Percentiles rank a stretch among this genome's conserved stretches.
These are phyloP conservation scores for Temnothorax nylanderi DNA, from an alignment of 1,140 invertebrate genomes.

Conservation along the genomic window DNA sequence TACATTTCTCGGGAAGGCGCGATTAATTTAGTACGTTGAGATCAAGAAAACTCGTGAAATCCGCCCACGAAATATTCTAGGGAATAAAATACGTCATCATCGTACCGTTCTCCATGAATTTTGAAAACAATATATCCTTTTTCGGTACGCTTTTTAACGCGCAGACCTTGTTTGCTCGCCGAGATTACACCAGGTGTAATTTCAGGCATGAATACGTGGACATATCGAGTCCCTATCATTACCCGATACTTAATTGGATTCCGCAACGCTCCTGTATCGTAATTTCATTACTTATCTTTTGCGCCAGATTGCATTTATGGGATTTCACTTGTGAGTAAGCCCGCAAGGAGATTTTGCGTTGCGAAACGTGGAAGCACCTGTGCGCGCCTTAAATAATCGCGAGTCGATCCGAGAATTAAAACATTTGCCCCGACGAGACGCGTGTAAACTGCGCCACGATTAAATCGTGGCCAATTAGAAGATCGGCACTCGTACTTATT, in stretches of 20 bases:
- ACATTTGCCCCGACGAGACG: not conserved
- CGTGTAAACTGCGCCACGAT: slow-evolving; percentile 9
- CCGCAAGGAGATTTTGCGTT: slow-evolving; percentile 13
- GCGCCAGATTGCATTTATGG: slow-evolving; percentile 16
- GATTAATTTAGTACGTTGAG: slow-evolving; percentile 21
- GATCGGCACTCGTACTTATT: slow-evolving; percentile 11
- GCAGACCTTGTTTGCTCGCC: not conserved
- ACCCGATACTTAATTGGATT: slow-evolving; percentile 57
- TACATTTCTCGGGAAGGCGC: slow-evolving; percentile 14
- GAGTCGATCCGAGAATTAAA: slow-evolving; percentile 26
- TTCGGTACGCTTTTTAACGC: not conserved
- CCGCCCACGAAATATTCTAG: not conserved
- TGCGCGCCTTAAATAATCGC: slow-evolving; percentile 27
- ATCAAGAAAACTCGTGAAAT: not conserved
- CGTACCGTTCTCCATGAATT: not conserved
- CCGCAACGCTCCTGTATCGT: slow-evolving; percentile 55
- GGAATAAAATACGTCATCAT: not conserved
- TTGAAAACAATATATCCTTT: not conserved
- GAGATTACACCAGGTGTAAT: slow-evolving; percentile 45
- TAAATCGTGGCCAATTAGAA: slow-evolving; percentile 33
- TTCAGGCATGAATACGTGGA: slow-evolving; percentile 25
- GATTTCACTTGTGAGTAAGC: slow-evolving; percentile 22
- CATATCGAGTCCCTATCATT: slow-evolving; percentile 39
- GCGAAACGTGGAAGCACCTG: slow-evolving; percentile 55
- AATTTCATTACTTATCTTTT: slow-evolving; percentile 57